Evolutionary conservation across 1,140 invertebrate species (phyloP).

Genomic region (Elymnias hypermnestra): DNA sequence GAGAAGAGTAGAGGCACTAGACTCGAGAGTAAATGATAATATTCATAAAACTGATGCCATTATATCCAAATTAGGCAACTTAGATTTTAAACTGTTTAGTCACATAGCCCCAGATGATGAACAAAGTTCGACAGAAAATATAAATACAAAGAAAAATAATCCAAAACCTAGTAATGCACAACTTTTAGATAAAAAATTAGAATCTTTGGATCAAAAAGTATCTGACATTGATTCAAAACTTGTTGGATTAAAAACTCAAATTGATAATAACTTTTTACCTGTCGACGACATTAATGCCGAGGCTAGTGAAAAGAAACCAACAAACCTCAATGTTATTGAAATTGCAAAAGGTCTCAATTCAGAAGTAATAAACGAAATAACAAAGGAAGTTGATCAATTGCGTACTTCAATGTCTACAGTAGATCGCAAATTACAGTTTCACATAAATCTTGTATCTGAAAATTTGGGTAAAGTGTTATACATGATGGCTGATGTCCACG

Average conservation of each 20-base stretch:
- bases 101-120: slow-evolving; percentile 43
- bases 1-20: slow-evolving; percentile 87
- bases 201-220: slow-evolving; percentile 87
- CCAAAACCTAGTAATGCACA: slow-evolving; percentile 56
- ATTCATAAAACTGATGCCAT: slow-evolving; percentile 89
- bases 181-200: slow-evolving; percentile 78
- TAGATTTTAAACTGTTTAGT: slow-evolving; percentile 85
- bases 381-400: slow-evolving; percentile 84
- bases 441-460: slow-evolving; percentile 88
- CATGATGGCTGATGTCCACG: slow-evolving; percentile 87
- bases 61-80: slow-evolving; percentile 82
- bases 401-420: slow-evolving; percentile 85
- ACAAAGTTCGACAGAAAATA: slow-evolving; percentile 46
- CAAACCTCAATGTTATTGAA: slow-evolving; percentile 87
- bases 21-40: slow-evolving; percentile 87
- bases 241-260: slow-evolving; percentile 85
- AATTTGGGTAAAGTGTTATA: slow-evolving; percentile 85
- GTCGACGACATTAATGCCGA: slow-evolving; percentile 89
- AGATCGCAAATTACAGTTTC: slow-evolving; percentile 89
- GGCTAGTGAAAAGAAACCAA: slow-evolving; percentile 89
- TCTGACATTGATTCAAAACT: slow-evolving; percentile 88
- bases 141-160: slow-evolving; percentile 41
- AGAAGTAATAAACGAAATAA: slow-evolving; percentile 85
- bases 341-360: slow-evolving; percentile 86
- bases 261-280: slow-evolving; percentile 87